Evolutionary conservation across 1,140 invertebrate species (phyloP), one percentile per base, ranked within the genome.

Genomic region (Drosophila rhopaloa): DNA sequence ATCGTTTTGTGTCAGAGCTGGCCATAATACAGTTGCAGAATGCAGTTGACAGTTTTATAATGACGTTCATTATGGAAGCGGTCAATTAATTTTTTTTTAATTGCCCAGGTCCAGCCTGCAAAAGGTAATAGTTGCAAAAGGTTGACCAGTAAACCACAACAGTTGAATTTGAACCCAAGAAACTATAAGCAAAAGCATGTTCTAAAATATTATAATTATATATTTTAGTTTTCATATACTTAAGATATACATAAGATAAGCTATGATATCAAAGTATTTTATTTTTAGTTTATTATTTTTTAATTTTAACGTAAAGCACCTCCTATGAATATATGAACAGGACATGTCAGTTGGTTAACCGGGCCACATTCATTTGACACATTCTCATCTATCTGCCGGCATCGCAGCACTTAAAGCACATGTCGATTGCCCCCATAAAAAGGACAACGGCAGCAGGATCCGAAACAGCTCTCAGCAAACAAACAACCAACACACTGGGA

Each of bases 41-140:
- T 71, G 63, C 67, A 71, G 63, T 27, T 70, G 67, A 70, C 67
- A 71, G 66, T 43, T 71, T 70, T 70, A 70, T 71, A 70, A 57
- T 70, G 67, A 70, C 50, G 65, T 48, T 41, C 65, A 70, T 57
- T 70, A 32, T 40, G 51, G 27, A 70, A 56, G 65, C 65, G 19
- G 65, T 51, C 53, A 71, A 71, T 71, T 71, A 70, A 71, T 58
- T 58, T 58, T n/a, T 16, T 37, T 57, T 48, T 38, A 19, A 71
- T 58, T 70, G 29, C 44, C 43, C 51, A 48, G 37, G 37, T 58
- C 43, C 43, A 14, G n/a, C 4, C 8, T 13, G 19, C 4, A 35
- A 70, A 48, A 48, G 8, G 24, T 43, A 60, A 29, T 7, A 32
- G 29, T 35, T 50, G 9, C 5, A 1, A 35, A 19, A 14, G 29